Conservation (phyloP, 2,888 invertebrate genomes). For the Ectemnius lituratus region DNA sequence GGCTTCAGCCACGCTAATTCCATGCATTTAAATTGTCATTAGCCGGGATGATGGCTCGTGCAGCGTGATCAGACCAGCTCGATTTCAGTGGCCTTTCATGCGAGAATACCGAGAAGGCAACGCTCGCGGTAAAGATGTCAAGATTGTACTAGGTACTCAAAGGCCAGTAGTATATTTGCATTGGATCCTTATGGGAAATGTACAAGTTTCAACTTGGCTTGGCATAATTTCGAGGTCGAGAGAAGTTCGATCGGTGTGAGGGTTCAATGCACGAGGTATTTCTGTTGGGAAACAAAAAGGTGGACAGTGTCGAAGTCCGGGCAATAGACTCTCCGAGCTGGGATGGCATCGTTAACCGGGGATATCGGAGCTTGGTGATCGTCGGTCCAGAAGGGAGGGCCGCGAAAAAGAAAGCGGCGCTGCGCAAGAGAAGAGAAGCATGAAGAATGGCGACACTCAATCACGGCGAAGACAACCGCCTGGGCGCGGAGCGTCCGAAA, state of each 20-base stretch:
- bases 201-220: no score
- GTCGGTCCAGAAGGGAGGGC: conserved; percentile 22
- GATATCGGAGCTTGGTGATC: conserved; percentile 38
- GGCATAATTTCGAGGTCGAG: no score
- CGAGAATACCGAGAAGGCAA: conserved; percentile 6
- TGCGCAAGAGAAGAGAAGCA: conserved; percentile 46
- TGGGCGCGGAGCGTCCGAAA: conserved; percentile 71
- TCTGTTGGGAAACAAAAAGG: no score
- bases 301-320: neutral
- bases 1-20: conserved; percentile 57
- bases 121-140: no score
- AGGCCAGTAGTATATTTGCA: no score
- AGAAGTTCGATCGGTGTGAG: no score
- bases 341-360: conserved; percentile 43
- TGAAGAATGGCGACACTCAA: conserved; percentile 77
- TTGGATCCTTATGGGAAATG: no score
- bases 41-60: conserved; percentile 31
- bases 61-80: conserved; percentile 9
- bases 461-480: conserved; percentile 75
- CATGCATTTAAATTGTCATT: conserved; percentile 69
- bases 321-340: neutral
- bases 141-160: no score
- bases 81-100: neutral
- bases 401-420: conserved; percentile 34
- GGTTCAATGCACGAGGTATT: no score